phyloP scores from a whole-genome alignment of 2,888 invertebrate species.

The Agrochola circellaris region DNA sequence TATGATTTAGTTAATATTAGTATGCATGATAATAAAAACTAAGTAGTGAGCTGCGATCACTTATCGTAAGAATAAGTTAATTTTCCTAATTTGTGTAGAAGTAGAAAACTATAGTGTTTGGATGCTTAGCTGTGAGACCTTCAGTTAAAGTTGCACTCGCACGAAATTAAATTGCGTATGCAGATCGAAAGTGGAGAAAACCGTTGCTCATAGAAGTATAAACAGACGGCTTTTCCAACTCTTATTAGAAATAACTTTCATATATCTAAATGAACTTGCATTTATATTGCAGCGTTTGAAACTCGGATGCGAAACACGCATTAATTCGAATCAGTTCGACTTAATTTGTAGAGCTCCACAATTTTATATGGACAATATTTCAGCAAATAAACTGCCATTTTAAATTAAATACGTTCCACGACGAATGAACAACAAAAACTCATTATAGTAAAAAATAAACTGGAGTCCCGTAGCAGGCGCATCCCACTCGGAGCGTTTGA shows the following conservation, averaged over 20 bases:
- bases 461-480: slow-evolving; percentile 66
- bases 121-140: background rate
- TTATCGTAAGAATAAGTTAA: too few relatives aligned
- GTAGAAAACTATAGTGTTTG: background rate
- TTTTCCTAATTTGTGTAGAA: background rate
- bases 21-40: background rate
- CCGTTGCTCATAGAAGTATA: slow-evolving; percentile 11
- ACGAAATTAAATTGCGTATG: slow-evolving; percentile 20
- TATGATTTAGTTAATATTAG: background rate
- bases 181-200: slow-evolving; percentile 20
- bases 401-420: slow-evolving; percentile 42
- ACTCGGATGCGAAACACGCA: background rate
- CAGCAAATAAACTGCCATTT: slow-evolving; percentile 33
- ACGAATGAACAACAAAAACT: slow-evolving; percentile 70
- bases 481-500: slow-evolving; percentile 76
- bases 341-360: slow-evolving; percentile 14
- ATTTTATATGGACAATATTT: slow-evolving; percentile 33
- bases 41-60: background rate
- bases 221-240: slow-evolving; percentile 11
- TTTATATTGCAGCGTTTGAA: background rate
- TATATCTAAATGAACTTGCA: slow-evolving; percentile 13
- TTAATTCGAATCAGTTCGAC: slow-evolving; percentile 26
- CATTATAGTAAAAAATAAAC: slow-evolving; percentile 76
- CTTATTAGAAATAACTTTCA: slow-evolving; percentile 30
- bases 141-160: background rate